phyloP scores from a whole-genome alignment of 2,113 vertebrate species.

The Ciconia boyciana region DNA sequence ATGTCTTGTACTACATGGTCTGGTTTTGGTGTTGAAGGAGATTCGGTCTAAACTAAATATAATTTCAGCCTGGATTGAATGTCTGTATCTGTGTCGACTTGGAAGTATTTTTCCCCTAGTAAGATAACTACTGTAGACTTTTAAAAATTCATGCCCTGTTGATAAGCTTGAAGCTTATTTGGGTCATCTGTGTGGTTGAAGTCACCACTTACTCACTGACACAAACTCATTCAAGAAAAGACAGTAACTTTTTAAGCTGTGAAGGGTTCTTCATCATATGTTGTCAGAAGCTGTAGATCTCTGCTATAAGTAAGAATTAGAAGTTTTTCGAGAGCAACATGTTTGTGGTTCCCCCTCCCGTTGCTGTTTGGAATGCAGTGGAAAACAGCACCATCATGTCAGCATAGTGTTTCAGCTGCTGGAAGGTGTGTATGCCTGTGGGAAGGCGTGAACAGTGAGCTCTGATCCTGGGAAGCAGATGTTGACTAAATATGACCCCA shows the following conservation, averaged over 20 bases:
- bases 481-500: neutral
- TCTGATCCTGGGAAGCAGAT: neutral
- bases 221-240: neutral
- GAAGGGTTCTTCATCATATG: neutral
- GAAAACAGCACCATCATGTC: neutral
- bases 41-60: neutral
- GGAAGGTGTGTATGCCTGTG: neutral
- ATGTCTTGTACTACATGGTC: neutral
- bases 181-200: neutral
- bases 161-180: neutral
- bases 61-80: neutral
- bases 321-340: neutral
- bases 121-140: neutral
- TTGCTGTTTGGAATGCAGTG: neutral
- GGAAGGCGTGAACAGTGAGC: neutral
- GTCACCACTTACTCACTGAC: neutral
- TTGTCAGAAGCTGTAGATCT: neutral
- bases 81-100: neutral
- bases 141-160: neutral
- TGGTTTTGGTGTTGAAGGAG: neutral
- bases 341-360: too few relatives aligned
- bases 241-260: neutral
- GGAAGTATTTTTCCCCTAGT: neutral
- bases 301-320: neutral
- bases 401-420: accelerated